Conservation (phyloP, 2,888 invertebrate genomes). For the Metellina segmentata region DNA sequence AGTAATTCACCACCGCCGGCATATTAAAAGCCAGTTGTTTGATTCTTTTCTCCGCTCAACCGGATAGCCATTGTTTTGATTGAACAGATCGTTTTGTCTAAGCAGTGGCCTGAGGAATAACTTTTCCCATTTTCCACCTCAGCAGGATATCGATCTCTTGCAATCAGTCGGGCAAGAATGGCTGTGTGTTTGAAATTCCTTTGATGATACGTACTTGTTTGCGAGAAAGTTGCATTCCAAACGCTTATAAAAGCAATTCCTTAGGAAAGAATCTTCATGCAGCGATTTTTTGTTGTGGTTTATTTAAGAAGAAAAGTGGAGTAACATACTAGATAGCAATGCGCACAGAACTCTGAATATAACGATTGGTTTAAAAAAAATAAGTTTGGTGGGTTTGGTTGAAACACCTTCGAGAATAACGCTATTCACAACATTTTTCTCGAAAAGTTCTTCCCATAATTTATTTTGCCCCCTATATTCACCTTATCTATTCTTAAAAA, state of each 20-base stretch:
- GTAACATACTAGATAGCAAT: not conserved
- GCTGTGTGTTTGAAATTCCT: conserved; percentile 9
- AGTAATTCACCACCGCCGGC: conserved; percentile 8
- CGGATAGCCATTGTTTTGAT: conserved; percentile 21
- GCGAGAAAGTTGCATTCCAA: not conserved
- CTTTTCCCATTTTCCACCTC: conserved; percentile 34
- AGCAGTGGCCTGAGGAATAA: conserved; percentile 12
- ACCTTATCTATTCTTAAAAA: too few relatives aligned
- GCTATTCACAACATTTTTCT: too few relatives aligned
- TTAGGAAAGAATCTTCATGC: not conserved
- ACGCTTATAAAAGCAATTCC: not conserved
- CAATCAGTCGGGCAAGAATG: conserved; percentile 31
- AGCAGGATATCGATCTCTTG: conserved; percentile 35
- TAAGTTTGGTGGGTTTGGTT: too few relatives aligned
- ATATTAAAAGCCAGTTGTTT: conserved; percentile 13
- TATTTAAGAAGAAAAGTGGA: not conserved
- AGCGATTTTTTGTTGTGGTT: not conserved
- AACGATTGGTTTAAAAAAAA: not conserved
- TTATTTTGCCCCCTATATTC: too few relatives aligned
- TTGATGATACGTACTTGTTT: conserved; percentile 5
- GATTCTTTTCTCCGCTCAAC: conserved; percentile 9
- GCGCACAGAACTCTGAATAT: not conserved
- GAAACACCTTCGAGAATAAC: too few relatives aligned
- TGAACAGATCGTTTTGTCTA: conserved; percentile 28
- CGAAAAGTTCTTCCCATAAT: too few relatives aligned